Evolutionary conservation across 2,888 invertebrate genomes (phyloP).

Genomic region (Zonitis immaculata): DNA sequence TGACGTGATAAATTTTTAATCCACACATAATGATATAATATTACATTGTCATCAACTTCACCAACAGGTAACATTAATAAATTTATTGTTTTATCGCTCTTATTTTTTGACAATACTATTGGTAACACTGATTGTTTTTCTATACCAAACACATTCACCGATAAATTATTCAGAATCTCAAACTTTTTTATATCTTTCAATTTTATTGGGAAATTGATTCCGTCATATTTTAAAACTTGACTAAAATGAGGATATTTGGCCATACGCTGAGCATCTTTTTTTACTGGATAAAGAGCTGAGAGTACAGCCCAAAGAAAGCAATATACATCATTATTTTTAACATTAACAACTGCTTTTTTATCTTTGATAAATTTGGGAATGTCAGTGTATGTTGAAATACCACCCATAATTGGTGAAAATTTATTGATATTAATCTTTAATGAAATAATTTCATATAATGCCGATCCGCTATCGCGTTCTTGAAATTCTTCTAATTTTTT

Average conservation of each 20-base stretch:
- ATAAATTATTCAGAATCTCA: conserved; percentile 7
- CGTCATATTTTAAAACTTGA: conserved; percentile 24
- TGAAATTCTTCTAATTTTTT: not conserved
- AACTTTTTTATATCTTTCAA: conserved; percentile 10
- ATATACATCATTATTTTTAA: conserved; percentile 27
- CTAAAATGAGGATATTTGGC: conserved; percentile 26
- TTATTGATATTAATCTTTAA: conserved; percentile 25
- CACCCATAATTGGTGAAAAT: conserved; percentile 22
- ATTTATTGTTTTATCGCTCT: not conserved
- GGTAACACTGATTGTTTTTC: not conserved
- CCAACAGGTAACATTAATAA: not conserved
- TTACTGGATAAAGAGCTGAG: conserved; percentile 23
- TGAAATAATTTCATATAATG: not conserved
- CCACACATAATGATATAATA: conserved; percentile 22
- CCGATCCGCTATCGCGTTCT: not conserved
- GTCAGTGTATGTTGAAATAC: conserved; percentile 26
- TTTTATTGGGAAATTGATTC: conserved; percentile 25
- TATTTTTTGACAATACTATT: conserved; percentile 11
- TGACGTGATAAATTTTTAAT: conserved; percentile 23
- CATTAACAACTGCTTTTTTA: too few relatives aligned
- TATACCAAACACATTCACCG: conserved; percentile 4
- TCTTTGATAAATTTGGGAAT: conserved; percentile 22
- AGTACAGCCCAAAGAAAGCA: conserved; percentile 31
- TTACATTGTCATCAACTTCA: too few relatives aligned
- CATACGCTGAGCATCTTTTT: conserved; percentile 12